A percentile compares a stretch with the other conserved stretches of the same genome.
phyloP scores from a whole-genome alignment of 2,888 invertebrate genomes.

The Drosophila neotestacea region DNA sequence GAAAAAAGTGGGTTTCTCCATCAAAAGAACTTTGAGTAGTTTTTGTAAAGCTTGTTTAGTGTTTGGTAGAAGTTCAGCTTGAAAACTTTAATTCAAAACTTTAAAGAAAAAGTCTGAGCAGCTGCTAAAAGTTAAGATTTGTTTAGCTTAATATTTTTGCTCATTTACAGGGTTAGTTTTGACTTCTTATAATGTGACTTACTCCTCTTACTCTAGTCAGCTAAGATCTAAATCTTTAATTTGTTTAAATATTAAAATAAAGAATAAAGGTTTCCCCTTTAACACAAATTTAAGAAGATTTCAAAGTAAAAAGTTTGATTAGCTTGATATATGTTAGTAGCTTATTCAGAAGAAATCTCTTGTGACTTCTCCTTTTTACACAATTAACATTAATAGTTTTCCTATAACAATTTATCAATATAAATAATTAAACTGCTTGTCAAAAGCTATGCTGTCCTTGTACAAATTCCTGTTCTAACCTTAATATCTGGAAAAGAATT shows the following conservation, averaged over 20 bases:
- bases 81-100: neutral
- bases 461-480: no score
- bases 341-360: no score
- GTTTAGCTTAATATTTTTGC: no score
- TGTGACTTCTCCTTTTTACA: neutral
- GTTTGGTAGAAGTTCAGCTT: neutral
- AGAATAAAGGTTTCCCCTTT: neutral
- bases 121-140: neutral
- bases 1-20: no score
- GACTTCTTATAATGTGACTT: neutral
- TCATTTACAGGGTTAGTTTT: no score
- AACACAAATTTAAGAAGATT: neutral
- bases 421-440: neutral
- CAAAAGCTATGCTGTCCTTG: neutral
- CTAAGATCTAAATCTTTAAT: neutral
- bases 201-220: no score
- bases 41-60: no score
- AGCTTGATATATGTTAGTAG: no score
- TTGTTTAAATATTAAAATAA: neutral
- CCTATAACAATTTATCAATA: neutral
- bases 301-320: neutral
- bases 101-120: neutral
- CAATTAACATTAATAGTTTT: neutral
- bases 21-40: no score
- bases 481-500: no score